Conservation (phyloP, 2,888 invertebrate genomes). For the Malacosoma neustria region DNA sequence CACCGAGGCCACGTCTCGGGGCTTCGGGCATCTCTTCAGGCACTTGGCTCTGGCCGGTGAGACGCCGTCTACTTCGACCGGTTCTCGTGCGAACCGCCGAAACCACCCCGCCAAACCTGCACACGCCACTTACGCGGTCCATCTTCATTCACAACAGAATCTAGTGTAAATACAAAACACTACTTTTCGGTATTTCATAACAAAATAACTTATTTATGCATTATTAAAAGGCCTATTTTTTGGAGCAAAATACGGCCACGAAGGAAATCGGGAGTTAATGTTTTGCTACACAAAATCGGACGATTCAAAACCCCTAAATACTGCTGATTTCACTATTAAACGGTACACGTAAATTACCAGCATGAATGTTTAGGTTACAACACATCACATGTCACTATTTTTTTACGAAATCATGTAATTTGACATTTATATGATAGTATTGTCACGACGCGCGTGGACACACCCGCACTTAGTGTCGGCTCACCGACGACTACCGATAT, state of each 20-base stretch:
- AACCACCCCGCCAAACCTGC: constrained; percentile 66
- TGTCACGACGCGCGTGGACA: constrained; percentile 32
- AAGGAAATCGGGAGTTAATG: constrained; percentile 44
- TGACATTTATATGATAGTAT: constrained; percentile 55
- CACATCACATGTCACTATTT: constrained; percentile 53
- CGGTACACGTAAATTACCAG: constrained; percentile 27
- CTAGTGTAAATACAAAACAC: constrained; percentile 34
- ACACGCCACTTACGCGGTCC: constrained; percentile 70
- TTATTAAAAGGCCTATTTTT: too few species aligned
- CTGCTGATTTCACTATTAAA: constrained; percentile 24
- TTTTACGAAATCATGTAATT: constrained; percentile 58
- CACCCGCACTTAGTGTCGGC: constrained; percentile 35
- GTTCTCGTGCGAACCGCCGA: constrained; percentile 59
- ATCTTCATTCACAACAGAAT: constrained; percentile 44
- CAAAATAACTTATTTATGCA: too few species aligned
- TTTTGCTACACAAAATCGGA: constrained; percentile 47
- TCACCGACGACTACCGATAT: constrained; percentile 66
- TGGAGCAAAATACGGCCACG: constrained; percentile 58
- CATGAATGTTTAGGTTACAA: constrained; percentile 39
- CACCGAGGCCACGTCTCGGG: constrained; percentile 75
- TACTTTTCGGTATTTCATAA: too few species aligned
- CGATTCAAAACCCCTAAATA: constrained; percentile 30
- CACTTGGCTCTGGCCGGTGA: constrained; percentile 37
- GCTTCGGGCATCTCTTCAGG: constrained; percentile 76
- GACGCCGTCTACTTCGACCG: constrained; percentile 51